Evolutionary conservation across 1,140 invertebrate genomes (phyloP).

Genomic region (Pogonomyrmex californicus): DNA sequence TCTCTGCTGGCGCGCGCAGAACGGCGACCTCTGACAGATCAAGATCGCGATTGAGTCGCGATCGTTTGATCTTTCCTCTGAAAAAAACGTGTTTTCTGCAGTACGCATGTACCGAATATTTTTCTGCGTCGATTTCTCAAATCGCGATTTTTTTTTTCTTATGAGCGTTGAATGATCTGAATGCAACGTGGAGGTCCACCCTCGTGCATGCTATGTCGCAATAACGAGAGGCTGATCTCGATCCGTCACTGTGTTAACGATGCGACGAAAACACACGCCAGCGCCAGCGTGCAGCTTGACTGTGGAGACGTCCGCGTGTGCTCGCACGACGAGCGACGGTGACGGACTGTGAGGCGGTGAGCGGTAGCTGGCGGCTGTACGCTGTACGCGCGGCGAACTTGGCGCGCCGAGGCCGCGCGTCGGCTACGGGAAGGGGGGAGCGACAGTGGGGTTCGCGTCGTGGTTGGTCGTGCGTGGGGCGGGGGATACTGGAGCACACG

Average conservation of each 20-base stretch:
- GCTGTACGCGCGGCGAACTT: slow-evolving; percentile 78
- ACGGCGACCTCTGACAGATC: no score
- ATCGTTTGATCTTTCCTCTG: not conserved
- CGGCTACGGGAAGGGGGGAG: slow-evolving; percentile 32
- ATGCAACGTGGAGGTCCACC: not conserved
- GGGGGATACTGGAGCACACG: slow-evolving; percentile 65
- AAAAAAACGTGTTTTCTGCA: not conserved
- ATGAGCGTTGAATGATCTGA: not conserved
- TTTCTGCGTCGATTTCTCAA: not conserved
- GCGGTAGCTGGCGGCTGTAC: slow-evolving; percentile 81
- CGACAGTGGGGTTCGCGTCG: slow-evolving; percentile 71
- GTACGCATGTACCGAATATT: not conserved
- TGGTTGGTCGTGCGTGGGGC: slow-evolving; percentile 76
- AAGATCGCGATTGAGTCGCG: not conserved
- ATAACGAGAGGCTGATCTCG: slow-evolving; percentile 5
- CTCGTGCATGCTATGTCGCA: not conserved
- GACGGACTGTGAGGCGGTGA: slow-evolving; percentile 83
- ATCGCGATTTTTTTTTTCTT: not conserved
- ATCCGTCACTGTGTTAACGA: slow-evolving; percentile 40
- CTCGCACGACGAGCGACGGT: slow-evolving; percentile 79
- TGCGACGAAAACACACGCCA: slow-evolving; percentile 32
- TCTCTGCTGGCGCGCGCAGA: not conserved
- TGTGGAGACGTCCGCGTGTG: slow-evolving; percentile 71
- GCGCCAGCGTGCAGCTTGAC: not conserved
- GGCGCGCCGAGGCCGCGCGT: slow-evolving; percentile 65